Base-by-base conservation (phyloP, 2,113 vertebrate species). In the Leuciscus idus region DNA sequence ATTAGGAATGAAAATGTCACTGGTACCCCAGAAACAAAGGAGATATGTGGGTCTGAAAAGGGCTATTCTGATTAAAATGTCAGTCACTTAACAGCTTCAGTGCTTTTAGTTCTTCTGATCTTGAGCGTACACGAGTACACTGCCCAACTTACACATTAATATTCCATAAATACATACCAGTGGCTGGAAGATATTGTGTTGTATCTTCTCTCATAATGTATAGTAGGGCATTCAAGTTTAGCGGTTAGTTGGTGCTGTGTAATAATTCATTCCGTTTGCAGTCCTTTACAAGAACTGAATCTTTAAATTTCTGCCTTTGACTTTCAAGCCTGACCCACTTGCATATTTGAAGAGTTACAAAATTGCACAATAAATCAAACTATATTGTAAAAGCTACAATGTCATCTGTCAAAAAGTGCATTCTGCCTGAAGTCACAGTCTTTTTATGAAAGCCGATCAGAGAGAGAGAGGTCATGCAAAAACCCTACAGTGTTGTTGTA, bases 31-130 rank as follows among this genome's bases (percentile, higher is more conserved):
- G 30, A 39, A 48, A 90, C 39, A 6, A 84, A 88, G 89, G 88
- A 89, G 81, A 91, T 59, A 82, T 81, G 78, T 59, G 33, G 84
- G 39, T 84, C 80, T 78, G 55, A 64, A 81, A 28, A 61, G 43
- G 62, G 75, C 48, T n/a, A 30, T 36, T 88, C 91, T 92, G 93
- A 92, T 93, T 90, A 92, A 94, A 92, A 89, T 90, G 91, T 92
- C 93, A 92, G 87, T 93, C 92, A 91, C 82, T 88, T 92, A 91
- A 90, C 73, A 88, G 82, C 72, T 23, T 85, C 89, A 83, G 86
- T 77, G 89, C 76, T 50, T 86, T 86, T 11, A 46, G 4, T 15
- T 26, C 46, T 39, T 78, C 26, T 81, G 3, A 68, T 39, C 36
- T 26, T 6, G 46, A 70, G 59, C 36, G 4, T 11, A 64, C 59